Evolutionary conservation across 2,797 vertebrate genomes (phyloP).

Genomic region (Rhabdophis nuchalis): DNA sequence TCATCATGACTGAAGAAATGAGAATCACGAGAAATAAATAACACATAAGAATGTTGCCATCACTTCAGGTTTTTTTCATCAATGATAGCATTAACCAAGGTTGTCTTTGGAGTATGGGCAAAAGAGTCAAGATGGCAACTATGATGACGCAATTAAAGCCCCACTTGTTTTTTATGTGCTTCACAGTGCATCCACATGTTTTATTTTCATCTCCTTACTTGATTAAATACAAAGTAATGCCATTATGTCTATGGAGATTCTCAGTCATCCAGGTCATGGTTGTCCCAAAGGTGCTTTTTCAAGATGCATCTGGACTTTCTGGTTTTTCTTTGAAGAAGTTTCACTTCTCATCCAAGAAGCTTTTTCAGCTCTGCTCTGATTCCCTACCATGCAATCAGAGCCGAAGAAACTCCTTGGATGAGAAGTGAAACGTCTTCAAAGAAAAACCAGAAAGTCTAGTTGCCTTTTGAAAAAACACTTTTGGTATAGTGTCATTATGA

Average conservation of each 20-base stretch:
- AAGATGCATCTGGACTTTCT: no score
- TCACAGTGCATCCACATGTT: not conserved
- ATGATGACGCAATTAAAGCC: not conserved
- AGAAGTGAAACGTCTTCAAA: no score
- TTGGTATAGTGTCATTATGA: not conserved
- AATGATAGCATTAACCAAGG: not conserved
- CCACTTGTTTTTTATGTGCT: not conserved
- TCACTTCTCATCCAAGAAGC: no score
- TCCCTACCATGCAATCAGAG: no score
- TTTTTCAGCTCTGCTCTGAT: no score
- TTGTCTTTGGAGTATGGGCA: not conserved
- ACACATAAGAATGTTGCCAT: not conserved
- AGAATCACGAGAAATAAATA: not conserved
- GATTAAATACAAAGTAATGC: not conserved
- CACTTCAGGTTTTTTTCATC: not conserved
- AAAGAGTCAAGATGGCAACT: not conserved
- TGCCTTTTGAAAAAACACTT: no score
- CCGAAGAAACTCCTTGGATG: no score
- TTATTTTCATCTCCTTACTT: not conserved
- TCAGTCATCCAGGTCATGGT: no score
- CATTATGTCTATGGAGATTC: no score
- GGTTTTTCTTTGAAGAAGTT: no score
- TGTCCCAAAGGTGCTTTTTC: no score
- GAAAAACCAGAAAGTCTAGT: no score
- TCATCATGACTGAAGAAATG: not conserved